These are phyloP conservation scores for Oceanodroma leucorhoa DNA, from an alignment of 2,797 vertebrate genomes.

Conservation along the genomic window DNA sequence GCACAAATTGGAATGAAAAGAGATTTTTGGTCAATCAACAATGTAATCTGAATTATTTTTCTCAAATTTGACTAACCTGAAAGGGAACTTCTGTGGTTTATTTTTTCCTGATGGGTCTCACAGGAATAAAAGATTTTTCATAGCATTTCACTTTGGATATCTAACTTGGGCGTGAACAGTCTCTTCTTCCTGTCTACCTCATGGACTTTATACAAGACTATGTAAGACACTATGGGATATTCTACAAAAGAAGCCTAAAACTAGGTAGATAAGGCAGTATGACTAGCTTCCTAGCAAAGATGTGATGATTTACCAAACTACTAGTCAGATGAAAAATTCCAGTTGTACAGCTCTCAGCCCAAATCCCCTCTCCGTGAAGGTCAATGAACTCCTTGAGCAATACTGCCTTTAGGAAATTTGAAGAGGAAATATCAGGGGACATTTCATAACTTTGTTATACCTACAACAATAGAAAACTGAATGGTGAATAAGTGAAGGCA, in stretches of 20 bases:
- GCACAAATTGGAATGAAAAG: not conserved
- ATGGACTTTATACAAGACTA: not conserved
- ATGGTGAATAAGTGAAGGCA: not conserved
- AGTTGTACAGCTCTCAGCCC: not conserved
- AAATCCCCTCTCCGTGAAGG: not conserved
- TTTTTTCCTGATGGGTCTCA: not conserved
- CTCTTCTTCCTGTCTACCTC: not conserved
- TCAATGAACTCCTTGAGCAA: not conserved
- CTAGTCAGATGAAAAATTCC: not conserved
- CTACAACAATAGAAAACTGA: not conserved
- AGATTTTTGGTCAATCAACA: not conserved
- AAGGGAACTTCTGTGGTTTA: not conserved
- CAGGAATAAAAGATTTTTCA: not conserved
- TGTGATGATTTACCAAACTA: not conserved
- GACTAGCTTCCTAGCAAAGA: not conserved
- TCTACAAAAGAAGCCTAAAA: not conserved
- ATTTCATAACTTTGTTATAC: not conserved
- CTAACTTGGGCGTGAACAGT: not conserved
- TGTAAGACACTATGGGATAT: not conserved
- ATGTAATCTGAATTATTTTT: not conserved
- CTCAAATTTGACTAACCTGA: not conserved
- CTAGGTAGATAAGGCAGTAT: not conserved
- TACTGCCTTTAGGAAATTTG: not conserved
- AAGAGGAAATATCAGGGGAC: not conserved
- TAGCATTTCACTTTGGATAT: not conserved